Evolutionary conservation across 2,797 vertebrate genomes (phyloP).

Genomic region (Sebastes vulpes): DNA sequence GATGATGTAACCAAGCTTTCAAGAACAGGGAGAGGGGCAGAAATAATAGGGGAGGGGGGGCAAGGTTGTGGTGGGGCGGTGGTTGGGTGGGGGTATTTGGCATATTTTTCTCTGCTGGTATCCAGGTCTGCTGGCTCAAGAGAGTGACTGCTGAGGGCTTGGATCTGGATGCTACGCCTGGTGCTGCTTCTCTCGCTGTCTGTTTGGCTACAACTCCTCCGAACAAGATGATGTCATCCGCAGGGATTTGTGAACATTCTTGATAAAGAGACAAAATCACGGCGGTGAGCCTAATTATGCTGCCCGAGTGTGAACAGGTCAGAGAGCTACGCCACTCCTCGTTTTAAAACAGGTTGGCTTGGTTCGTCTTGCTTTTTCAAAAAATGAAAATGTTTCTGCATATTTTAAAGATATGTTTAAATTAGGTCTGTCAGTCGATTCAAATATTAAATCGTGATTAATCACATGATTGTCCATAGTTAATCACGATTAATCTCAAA

Average conservation of each 20-base stretch:
- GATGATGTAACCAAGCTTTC: conserved; percentile 80
- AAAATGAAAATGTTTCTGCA: neutral
- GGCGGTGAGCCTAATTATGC: conserved; percentile 49
- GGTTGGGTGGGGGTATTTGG: conserved; percentile 55
- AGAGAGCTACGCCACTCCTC: conserved; percentile 10
- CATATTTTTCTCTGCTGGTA: conserved; percentile 70
- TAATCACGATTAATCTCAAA: too few relatives aligned
- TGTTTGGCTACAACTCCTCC: conserved; percentile 71
- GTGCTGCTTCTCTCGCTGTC: conserved; percentile 70
- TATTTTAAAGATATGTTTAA: neutral
- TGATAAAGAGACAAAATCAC: conserved; percentile 73
- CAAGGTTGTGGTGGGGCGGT: conserved; percentile 22
- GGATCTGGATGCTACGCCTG: conserved; percentile 68
- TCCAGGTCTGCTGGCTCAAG: conserved; percentile 81
- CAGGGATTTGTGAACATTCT: conserved; percentile 76
- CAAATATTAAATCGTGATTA: too few relatives aligned
- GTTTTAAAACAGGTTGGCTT: neutral
- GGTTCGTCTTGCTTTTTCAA: neutral
- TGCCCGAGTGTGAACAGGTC: conserved; percentile 46
- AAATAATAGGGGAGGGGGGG: conserved; percentile 61
- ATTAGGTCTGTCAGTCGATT: neutral
- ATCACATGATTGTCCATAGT: too few relatives aligned
- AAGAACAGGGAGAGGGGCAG: conserved; percentile 69
- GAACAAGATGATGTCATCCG: conserved; percentile 80
- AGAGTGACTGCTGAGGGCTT: conserved; percentile 77